Base-by-base conservation (phyloP, 2,797 vertebrate genomes). In the Coregonus ussuriensis region DNA sequence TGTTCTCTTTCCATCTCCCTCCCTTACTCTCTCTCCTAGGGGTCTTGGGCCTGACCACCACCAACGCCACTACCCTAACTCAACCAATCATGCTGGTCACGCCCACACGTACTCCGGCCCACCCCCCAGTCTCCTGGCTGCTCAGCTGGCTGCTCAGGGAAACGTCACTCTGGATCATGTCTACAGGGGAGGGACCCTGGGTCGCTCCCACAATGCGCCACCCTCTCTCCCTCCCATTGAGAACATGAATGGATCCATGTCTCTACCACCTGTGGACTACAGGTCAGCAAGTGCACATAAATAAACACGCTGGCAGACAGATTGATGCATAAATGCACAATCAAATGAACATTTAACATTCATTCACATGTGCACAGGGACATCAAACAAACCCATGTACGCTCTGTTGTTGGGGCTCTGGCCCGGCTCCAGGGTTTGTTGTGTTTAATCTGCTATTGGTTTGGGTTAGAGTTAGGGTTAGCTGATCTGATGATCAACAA, bases 181-280 rank as follows among this genome's bases (percentile, higher is more conserved):
- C 1, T 95, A 95, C 76, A 94, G 96, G 80, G 95, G 96, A 0
- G 95, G 95, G 83, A 96, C 96, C 15, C 91, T 98, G 81, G 97
- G 96, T 51, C 97, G 97, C 72, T 88, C 95, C 52, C 97, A 98
- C 89, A 97, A 99, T 56, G 96, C 96, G 0, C 97, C 96, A 0
- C 96, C 98, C 6, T 97, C 96, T 78, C 96, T 97, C 41, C 97
- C 97, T 1, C 94, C 95, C 82, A 85, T 93, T 1, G 97, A 98
- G 75, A 93, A 92, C 1, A 88, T 94, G 89, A 95, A 98, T 4
- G 95, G 95, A 84, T 94, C 41, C 41, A 47, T 47, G 11, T 47
- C 95, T 1, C 84, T 95, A 75, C 94, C 93, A 70, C 93, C 96
- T 2, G 83, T 95, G 69, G 97, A 99, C 83, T 98, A 97, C 87